phyloP scores from a whole-genome alignment of 2,888 invertebrate species.

The Nomada ferruginata region DNA sequence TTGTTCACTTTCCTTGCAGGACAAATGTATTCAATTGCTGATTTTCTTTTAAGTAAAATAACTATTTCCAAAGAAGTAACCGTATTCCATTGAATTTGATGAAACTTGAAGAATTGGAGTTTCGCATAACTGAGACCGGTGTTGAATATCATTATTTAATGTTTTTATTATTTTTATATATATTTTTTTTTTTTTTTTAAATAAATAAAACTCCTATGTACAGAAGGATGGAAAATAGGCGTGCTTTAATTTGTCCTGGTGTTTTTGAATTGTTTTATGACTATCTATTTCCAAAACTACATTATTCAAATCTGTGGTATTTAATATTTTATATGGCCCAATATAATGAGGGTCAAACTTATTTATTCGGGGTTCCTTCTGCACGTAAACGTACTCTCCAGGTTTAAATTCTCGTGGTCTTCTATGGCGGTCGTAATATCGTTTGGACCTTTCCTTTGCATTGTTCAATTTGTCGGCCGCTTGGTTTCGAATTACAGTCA shows the following conservation, averaged over 20 bases:
- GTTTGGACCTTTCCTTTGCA: conserved; percentile 15
- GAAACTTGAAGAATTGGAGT: too few species aligned
- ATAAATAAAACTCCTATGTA: too few species aligned
- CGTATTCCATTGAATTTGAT: too few species aligned
- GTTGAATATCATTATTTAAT: too few species aligned
- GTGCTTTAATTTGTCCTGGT: conserved; percentile 10
- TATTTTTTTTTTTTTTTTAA: too few species aligned
- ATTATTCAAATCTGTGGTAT: neutral
- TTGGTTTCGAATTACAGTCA: neutral
- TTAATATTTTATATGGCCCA: neutral
- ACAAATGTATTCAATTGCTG: too few species aligned
- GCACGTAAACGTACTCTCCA: neutral
- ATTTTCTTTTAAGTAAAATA: too few species aligned
- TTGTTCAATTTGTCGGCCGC: neutral
- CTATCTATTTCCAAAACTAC: neutral
- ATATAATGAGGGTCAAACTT: conserved; percentile 22
- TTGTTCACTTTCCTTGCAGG: too few species aligned
- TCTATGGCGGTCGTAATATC: neutral
- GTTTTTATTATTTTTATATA: too few species aligned
- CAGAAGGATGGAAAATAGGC: neutral
- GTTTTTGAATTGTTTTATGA: neutral
- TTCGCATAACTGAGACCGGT: too few species aligned
- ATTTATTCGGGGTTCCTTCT: neutral
- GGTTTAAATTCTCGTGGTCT: neutral
- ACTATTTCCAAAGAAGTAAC: too few species aligned